Evolutionary conservation across 1,140 invertebrate species (phyloP).

Genomic region (Drosophila baimaii): DNA sequence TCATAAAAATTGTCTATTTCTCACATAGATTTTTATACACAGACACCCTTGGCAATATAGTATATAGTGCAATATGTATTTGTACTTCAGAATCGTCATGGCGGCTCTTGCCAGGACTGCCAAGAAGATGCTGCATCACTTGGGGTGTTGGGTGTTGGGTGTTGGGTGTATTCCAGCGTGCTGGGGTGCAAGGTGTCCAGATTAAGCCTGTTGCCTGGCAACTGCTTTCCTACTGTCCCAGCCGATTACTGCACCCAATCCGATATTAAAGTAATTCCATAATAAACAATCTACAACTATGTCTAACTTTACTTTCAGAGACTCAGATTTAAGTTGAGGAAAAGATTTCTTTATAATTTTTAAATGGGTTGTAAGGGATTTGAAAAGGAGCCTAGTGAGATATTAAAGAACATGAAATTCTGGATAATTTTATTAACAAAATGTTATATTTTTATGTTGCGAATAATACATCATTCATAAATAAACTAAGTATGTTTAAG

Average conservation of each 20-base stretch:
- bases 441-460: neutral
- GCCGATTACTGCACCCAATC: neutral
- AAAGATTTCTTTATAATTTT: neutral
- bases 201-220: constrained; percentile 28
- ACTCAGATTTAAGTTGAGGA: neutral
- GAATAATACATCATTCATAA: neutral
- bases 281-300: neutral
- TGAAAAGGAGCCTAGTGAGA: too few species aligned
- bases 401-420: too few species aligned
- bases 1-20: constrained; percentile 57
- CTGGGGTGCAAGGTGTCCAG: neutral
- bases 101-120: constrained; percentile 24
- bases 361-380: too few species aligned
- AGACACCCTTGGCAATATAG: constrained; percentile 17
- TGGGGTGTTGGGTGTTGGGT: neutral
- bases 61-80: constrained; percentile 13
- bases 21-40: constrained; percentile 23
- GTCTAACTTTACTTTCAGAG: neutral
- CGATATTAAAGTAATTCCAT: constrained; percentile 1
- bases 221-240: neutral
- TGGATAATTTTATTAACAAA: too few species aligned
- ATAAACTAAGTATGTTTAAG: too few species aligned
- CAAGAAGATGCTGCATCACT: constrained; percentile 26
- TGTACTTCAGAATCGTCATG: constrained; percentile 14
- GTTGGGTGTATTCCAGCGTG: too few species aligned